These are phyloP conservation scores for Petaurus breviceps DNA, from an alignment of 2,113 vertebrate species.

Conservation along the genomic window DNA sequence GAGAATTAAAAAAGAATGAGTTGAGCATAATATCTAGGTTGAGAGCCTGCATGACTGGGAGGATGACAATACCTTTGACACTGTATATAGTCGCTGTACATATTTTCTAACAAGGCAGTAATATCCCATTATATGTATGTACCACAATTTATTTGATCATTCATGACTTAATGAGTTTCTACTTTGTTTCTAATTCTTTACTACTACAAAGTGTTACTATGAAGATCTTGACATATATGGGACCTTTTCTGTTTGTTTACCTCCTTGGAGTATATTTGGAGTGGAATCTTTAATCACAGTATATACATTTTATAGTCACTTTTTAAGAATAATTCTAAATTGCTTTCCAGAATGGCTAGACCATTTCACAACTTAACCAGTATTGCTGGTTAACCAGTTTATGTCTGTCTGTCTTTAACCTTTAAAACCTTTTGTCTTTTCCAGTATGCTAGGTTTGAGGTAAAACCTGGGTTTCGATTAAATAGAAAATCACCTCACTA, in stretches of 20 bases:
- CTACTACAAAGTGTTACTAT: not conserved
- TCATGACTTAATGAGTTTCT: not conserved
- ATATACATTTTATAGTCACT: not conserved
- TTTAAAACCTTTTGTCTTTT: not conserved
- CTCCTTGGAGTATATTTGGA: not conserved
- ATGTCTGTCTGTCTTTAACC: not conserved
- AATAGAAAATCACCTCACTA: not conserved
- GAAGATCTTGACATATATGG: not conserved
- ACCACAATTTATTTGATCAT: not conserved
- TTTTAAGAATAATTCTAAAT: not conserved
- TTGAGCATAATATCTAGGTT: not conserved
- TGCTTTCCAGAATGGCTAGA: not conserved
- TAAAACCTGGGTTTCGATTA: not conserved
- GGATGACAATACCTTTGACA: not conserved
- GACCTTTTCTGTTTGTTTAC: not conserved
- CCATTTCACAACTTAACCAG: not conserved
- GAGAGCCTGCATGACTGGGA: not conserved
- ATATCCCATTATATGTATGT: not conserved
- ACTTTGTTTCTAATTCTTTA: not conserved
- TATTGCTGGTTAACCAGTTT: not conserved
- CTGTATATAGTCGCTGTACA: not conserved
- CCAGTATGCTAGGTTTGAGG: too few relatives aligned
- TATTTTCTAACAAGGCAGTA: not conserved
- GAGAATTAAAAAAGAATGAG: not conserved
- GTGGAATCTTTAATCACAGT: not conserved